Evolutionary conservation across 2,888 invertebrate species (phyloP), one percentile per base, ranked within the genome.

Genomic region (Microctonus aethiopoides): DNA sequence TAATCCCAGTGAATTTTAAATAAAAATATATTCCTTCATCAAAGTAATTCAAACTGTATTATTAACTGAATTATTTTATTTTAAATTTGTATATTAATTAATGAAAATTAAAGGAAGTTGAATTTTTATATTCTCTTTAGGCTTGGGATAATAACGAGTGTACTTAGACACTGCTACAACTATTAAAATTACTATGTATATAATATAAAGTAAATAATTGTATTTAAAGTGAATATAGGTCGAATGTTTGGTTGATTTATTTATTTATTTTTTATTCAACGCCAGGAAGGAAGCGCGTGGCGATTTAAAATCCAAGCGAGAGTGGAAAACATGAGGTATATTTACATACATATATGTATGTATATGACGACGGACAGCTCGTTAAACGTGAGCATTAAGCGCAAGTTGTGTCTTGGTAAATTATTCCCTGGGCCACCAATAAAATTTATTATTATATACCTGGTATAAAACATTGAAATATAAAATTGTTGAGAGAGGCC

Each of bases 281-380:
- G 62, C 56, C 68, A 61, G 62, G 20, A 46, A 68, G 56, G 56
- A 67, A 68, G 65, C 41, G 59, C 56, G 67, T 59, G 24, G 29
- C 56, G 61, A n/a, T n/a, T 67, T 77, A 77, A 77, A 76, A 77
- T 77, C 7, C 75, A 77, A 76, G 73, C 74, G 74, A 68, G 74
- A 77, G 75, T 75, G 72, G 73, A 67, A 70, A 69, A 75, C 73
- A 69, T 68, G 67, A 70, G 68, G 10, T 32, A 16, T n/a, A 73
- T 65, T 70, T n/a, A 39, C 39, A 39, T 13, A 60, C 71, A 68
- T 70, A 67, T 51, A 75, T 67, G 57, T 67, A 68, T 68, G 65
- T 59, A 51, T 54, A 54, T 34, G 59, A 29, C 29, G 29, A 29
- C 29, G 7, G 74, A 68, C 70, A 70, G 73, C 79, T 81, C 77